phyloP scores from a whole-genome alignment of 2,888 invertebrate species.

The Heteromurus nitidus region DNA sequence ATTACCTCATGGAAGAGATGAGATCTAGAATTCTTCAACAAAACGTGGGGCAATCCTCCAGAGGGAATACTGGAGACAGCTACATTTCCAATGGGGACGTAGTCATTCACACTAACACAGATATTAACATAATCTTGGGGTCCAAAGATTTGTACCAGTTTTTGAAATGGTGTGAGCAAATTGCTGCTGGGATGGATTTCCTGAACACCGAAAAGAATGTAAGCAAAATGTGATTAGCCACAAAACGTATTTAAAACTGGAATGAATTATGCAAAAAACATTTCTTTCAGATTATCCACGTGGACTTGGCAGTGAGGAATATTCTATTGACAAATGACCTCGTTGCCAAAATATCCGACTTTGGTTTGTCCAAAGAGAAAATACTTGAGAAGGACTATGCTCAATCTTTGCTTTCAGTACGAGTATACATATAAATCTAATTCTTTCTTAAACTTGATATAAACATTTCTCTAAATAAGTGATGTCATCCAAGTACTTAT shows the following conservation, averaged over 20 bases:
- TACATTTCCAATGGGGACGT: neutral
- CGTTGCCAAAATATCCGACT: slow-evolving; percentile 16
- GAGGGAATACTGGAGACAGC: neutral
- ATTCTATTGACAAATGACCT: neutral
- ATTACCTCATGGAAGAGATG: neutral
- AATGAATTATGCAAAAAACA: neutral
- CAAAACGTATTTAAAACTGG: neutral
- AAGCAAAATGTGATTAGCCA: neutral
- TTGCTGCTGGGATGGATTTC: slow-evolving; percentile 11
- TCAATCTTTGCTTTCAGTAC: neutral
- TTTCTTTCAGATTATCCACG: slow-evolving; percentile 13
- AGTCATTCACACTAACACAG: neutral
- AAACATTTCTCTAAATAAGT: too few relatives aligned
- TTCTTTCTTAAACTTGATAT: neutral
- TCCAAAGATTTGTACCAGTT: neutral
- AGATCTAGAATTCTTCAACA: neutral
- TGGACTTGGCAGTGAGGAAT: slow-evolving; percentile 20
- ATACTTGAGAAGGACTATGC: neutral
- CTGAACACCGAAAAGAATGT: neutral
- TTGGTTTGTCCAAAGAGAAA: slow-evolving; percentile 16
- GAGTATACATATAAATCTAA: neutral
- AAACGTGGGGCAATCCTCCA: too few relatives aligned
- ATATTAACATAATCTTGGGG: neutral
- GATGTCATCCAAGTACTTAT: too few relatives aligned
- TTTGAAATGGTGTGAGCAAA: neutral